Percentiles rank a stretch among this genome's conserved stretches.
These are phyloP conservation scores for Esox lucius DNA, from an alignment of 2,797 vertebrate genomes.

Conservation along the genomic window DNA sequence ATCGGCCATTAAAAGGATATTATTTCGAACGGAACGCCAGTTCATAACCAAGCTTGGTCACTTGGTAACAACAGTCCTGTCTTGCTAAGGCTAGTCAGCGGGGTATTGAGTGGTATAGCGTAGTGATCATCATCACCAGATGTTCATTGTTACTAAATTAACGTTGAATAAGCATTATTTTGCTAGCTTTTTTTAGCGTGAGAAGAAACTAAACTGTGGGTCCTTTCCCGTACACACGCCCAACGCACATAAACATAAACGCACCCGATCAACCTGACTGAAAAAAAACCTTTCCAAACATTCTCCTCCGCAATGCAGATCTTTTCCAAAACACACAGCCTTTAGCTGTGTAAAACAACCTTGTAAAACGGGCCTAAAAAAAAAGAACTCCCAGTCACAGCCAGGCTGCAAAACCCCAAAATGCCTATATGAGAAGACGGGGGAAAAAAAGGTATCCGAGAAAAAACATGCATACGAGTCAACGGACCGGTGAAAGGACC, in stretches of 20 bases:
- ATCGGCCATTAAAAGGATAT: slow-evolving; percentile 8
- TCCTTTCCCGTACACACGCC: slow-evolving; percentile 60
- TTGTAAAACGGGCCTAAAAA: slow-evolving; percentile 54
- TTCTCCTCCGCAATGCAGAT: slow-evolving; percentile 50
- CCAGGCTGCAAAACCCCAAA: slow-evolving; percentile 50
- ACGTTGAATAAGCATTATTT: neutral
- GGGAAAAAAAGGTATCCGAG: slow-evolving; percentile 32
- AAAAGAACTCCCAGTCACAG: slow-evolving; percentile 47
- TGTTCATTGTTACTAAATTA: neutral
- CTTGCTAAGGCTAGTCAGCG: neutral
- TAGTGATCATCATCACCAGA: no score
- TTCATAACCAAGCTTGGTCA: no score
- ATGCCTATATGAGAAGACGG: slow-evolving; percentile 6
- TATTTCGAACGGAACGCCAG: no score
- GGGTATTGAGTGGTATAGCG: no score
- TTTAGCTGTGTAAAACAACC: slow-evolving; percentile 62
- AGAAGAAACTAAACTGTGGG: slow-evolving; percentile 43
- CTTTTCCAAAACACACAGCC: slow-evolving; percentile 63
- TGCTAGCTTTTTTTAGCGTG: neutral
- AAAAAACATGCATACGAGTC: slow-evolving; percentile 58
- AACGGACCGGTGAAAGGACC: slow-evolving; percentile 64
- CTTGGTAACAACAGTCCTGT: neutral
- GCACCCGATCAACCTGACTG: slow-evolving; percentile 65
- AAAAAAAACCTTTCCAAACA: slow-evolving; percentile 43
- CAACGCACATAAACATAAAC: slow-evolving; percentile 27